These are phyloP conservation scores for Phaonia tiefii DNA, from an alignment of 2,888 invertebrate species.

Conservation along the genomic window DNA sequence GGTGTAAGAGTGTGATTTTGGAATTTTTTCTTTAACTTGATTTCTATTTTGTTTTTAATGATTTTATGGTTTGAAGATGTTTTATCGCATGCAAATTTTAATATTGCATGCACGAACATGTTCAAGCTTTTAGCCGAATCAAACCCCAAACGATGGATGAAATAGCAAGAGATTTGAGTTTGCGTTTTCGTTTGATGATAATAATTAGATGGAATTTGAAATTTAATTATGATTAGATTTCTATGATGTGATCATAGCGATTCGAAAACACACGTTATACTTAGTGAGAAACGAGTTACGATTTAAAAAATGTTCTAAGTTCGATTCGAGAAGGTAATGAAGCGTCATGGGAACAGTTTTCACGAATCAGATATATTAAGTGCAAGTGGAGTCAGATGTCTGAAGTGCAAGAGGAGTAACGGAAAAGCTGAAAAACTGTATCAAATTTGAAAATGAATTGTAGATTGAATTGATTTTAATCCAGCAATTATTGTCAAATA, in stretches of 20 bases:
- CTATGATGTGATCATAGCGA: conserved; percentile 37
- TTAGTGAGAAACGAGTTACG: conserved; percentile 40
- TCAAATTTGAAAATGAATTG: too few relatives aligned
- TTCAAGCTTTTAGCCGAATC: conserved; percentile 20
- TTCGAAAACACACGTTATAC: conserved; percentile 8
- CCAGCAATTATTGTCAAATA: too few relatives aligned
- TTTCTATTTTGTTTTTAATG: conserved; percentile 52
- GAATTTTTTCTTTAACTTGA: conserved; percentile 20
- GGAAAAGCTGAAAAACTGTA: too few relatives aligned
- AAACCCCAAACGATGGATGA: not conserved
- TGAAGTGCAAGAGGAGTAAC: too few relatives aligned
- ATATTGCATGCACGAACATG: conserved; percentile 67
- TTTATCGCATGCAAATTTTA: conserved; percentile 68
- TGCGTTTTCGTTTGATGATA: conserved; percentile 25
- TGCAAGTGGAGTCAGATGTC: too few relatives aligned
- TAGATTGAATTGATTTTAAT: too few relatives aligned
- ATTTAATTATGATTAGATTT: conserved; percentile 66
- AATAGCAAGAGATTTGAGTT: conserved; percentile 20
- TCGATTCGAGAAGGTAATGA: not conserved
- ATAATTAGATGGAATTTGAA: conserved; percentile 66
- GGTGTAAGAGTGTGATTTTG: conserved; percentile 31
- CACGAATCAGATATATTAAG: not conserved
- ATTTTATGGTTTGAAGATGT: conserved; percentile 64
- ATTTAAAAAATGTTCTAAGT: conserved; percentile 16
- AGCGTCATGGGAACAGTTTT: conserved; percentile 5